A percentile compares a stretch with the other conserved stretches of the same genome.
These are phyloP conservation scores for Acrossocheilus wenchowensis DNA, from an alignment of 2,797 vertebrate genomes.

Conservation along the genomic window DNA sequence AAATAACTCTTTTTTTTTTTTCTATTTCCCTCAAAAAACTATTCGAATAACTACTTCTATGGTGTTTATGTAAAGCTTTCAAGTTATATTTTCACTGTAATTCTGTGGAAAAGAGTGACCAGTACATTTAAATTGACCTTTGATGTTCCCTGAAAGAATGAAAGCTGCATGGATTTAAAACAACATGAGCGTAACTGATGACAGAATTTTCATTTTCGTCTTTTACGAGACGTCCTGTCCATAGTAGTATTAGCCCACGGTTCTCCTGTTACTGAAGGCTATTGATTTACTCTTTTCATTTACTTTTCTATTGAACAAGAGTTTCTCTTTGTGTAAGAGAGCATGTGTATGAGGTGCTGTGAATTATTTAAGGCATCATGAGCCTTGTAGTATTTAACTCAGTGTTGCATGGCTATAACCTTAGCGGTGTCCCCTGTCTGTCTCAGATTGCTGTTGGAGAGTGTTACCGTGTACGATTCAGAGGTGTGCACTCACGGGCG, in stretches of 20 bases:
- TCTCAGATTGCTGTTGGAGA: constrained; percentile 80
- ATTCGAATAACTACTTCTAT: not conserved
- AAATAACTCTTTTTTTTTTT: not conserved
- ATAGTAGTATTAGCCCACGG: not conserved
- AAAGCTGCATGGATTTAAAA: not conserved
- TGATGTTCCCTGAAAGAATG: not conserved
- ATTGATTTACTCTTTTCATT: constrained; percentile 29
- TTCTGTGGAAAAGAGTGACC: not conserved
- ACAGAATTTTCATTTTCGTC: not conserved
- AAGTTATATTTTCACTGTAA: not conserved
- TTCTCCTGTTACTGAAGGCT: constrained; percentile 20
- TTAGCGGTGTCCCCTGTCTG: constrained; percentile 6
- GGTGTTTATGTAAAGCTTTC: too few relatives aligned
- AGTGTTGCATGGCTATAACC: constrained; percentile 9
- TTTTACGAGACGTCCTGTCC: not conserved
- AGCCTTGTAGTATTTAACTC: constrained; percentile 15
- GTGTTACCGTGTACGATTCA: constrained; percentile 73
- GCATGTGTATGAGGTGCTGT: constrained; percentile 2
- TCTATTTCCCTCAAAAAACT: not conserved
- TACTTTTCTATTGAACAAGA: constrained; percentile 5
- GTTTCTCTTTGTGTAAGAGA: not conserved
- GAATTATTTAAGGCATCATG: constrained; percentile 23
- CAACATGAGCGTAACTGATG: not conserved
- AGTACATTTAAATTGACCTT: not conserved
- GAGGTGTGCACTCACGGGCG: constrained; percentile 68